Evolutionary conservation across 2,888 invertebrate species (phyloP).

Genomic region (Gymnosoma rotundatum): DNA sequence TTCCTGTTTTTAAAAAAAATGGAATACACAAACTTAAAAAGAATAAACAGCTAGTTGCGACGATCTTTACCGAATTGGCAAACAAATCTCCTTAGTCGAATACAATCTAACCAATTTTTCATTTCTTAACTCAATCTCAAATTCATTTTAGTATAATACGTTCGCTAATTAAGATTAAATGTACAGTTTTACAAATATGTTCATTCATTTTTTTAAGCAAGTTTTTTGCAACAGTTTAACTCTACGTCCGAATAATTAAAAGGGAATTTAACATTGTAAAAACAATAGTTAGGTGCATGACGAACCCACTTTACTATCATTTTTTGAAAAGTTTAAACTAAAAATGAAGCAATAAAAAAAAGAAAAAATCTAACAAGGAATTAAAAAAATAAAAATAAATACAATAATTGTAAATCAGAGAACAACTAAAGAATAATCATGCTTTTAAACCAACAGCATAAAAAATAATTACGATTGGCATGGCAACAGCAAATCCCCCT

Average conservation of each 20-base stretch:
- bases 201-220: neutral
- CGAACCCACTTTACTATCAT: neutral
- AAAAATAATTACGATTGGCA: conserved; percentile 67
- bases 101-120: no score
- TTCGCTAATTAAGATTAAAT: neutral
- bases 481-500: conserved; percentile 63
- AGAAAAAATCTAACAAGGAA: conserved; percentile 1
- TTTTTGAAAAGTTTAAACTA: conserved; percentile 18
- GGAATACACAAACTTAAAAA: no score
- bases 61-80: no score
- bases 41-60: no score
- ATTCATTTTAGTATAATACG: no score
- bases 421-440: conserved; percentile 39
- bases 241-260: conserved; percentile 5
- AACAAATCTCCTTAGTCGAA: no score
- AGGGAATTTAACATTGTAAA: conserved; percentile 11
- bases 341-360: neutral
- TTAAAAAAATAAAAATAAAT: conserved; percentile 12
- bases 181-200: conserved; percentile 18
- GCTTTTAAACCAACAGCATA: conserved; percentile 26
- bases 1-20: no score
- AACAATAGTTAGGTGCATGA: neutral
- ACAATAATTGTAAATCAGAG: conserved; percentile 57
- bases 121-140: no score
- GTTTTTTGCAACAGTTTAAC: conserved; percentile 6